phyloP scores from a whole-genome alignment of 2,888 invertebrate species.

The Pyrochroa serraticornis region DNA sequence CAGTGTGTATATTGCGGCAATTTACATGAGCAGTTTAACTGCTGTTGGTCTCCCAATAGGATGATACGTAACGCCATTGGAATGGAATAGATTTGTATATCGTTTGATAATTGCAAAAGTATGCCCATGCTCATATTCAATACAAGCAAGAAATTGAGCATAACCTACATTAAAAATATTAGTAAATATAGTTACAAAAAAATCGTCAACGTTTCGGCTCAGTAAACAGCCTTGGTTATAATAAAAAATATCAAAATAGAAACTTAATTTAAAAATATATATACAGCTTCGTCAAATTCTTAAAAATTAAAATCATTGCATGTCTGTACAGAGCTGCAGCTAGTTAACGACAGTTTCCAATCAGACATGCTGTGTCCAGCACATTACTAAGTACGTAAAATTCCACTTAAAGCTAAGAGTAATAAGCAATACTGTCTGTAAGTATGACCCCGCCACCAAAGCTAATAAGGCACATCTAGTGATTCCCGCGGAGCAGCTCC shows the following conservation, averaged over 20 bases:
- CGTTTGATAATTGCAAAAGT: constrained; percentile 25
- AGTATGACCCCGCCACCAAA: constrained; percentile 54
- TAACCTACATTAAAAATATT: constrained; percentile 9
- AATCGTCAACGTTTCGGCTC: constrained; percentile 27
- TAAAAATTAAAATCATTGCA: constrained; percentile 16
- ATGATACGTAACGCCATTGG: constrained; percentile 32
- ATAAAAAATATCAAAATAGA: constrained; percentile 52
- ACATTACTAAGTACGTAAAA: constrained; percentile 53
- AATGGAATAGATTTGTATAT: constrained; percentile 32
- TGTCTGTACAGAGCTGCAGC: constrained; percentile 24
- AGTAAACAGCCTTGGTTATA: constrained; percentile 36
- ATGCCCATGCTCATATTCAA: constrained; percentile 29
- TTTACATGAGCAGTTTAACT: constrained; percentile 12
- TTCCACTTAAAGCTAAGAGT: constrained; percentile 53
- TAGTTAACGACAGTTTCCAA: constrained; percentile 8
- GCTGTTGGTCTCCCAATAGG: not conserved
- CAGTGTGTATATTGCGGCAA: constrained; percentile 9
- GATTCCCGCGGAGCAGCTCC: constrained; percentile 93
- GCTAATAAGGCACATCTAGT: constrained; percentile 62
- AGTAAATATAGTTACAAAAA: constrained; percentile 15
- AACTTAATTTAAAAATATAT: constrained; percentile 49
- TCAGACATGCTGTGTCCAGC: constrained; percentile 39
- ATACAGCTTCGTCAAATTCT: constrained; percentile 36
- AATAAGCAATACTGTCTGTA: constrained; percentile 57
- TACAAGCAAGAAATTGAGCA: constrained; percentile 32